Evolutionary conservation across 1,140 invertebrate species (phyloP), one percentile per base, ranked within the genome.

Genomic region (Pogonomyrmex californicus): DNA sequence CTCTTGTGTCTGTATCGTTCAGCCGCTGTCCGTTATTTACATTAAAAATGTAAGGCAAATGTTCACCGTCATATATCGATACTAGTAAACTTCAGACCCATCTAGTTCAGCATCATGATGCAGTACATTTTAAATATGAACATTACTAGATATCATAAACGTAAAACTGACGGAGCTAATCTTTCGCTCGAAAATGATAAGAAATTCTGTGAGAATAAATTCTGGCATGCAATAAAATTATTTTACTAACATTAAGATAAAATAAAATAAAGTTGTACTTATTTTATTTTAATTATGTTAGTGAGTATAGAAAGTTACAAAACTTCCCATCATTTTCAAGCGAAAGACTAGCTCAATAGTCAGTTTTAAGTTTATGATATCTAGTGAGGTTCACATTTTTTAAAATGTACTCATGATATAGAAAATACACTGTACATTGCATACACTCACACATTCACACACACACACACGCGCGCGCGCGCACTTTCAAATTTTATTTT

Each of bases 11-110:
- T 14, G 23, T 1, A 58, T 81, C 14, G 63, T 36, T 51, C 12
- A 49, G 3, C 9, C 36, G 1, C 10, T 7, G 6, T 58, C 51
- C 38, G 38, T 82, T 71, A 71, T 75, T 75, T 82, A 6, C 14
- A 30, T 86, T 82, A 88, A 87, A 83, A 73, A 73, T 73, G 70
- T 10, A 73, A 56, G 4, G 51, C 5, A 58, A 41, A 56, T n/a
- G 49, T 71, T 54, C 6, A 23, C n/a, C 51, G 38, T 10, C 33
- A 5, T 73, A 30, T 14, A 23, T 66, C 10, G 41, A 23, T 23
- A 14, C 41, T 30, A 68, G 47, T n/a, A 47, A 68, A 68, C 47
- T 68, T 68, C 23, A 68, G 4, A n/a, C 17, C 38, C 6, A 5
- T 23, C 49, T 17, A 38, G n/a, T n/a, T 73, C 70, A 38, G 12